phyloP scores from a whole-genome alignment of 2,888 invertebrate genomes.

The Orchesella flavescens region DNA sequence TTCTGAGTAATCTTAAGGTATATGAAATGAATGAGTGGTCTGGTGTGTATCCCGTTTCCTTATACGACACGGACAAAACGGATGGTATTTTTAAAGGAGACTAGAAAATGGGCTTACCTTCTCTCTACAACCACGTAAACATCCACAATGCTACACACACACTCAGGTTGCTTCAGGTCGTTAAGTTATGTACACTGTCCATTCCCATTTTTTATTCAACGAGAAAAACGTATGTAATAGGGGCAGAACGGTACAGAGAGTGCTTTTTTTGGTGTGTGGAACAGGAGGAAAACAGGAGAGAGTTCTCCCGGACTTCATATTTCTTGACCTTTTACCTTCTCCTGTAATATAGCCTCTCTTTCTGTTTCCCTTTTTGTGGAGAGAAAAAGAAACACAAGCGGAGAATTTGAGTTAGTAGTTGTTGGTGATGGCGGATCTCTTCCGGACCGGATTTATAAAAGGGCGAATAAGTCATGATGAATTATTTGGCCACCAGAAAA shows the following conservation, averaged over 20 bases:
- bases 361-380: background rate
- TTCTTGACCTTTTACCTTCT: constrained; percentile 47
- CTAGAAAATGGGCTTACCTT: too few relatives aligned
- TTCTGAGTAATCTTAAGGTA: too few relatives aligned
- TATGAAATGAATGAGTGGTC: too few relatives aligned
- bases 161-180: background rate
- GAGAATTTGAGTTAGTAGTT: constrained; percentile 22
- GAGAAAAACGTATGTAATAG: constrained; percentile 2
- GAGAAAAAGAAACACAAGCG: background rate
- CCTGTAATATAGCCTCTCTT: background rate
- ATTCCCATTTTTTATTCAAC: constrained; percentile 5
- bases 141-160: too few relatives aligned
- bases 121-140: too few relatives aligned
- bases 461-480: constrained; percentile 57
- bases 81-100: too few relatives aligned
- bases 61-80: too few relatives aligned
- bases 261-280: background rate
- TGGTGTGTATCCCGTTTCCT: too few relatives aligned
- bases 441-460: constrained; percentile 59
- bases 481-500: constrained; percentile 41
- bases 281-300: background rate
- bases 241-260: background rate
- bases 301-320: constrained; percentile 32
- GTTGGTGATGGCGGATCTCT: constrained; percentile 43
- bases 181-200: constrained; percentile 8